Conservation (phyloP, 2,797 vertebrate genomes). For the Phoxinus dragarum region DNA sequence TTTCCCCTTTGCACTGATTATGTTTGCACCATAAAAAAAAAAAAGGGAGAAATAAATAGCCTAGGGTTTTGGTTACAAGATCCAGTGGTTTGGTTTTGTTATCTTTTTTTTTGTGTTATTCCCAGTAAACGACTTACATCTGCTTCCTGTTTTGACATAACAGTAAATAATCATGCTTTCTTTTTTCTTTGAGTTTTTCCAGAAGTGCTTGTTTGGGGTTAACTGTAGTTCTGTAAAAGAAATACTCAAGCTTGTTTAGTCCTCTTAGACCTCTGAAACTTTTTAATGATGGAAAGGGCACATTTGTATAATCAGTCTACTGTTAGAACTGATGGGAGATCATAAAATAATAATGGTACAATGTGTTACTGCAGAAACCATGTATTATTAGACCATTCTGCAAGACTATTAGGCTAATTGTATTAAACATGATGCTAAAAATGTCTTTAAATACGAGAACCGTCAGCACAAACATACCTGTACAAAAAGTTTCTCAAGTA, state of each 20-base stretch:
- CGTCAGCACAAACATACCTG: neutral
- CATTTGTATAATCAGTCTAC: neutral
- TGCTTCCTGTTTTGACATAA: neutral
- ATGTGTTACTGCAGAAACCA: neutral
- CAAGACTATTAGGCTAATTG: neutral
- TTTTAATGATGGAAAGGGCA: slow-evolving; percentile 13
- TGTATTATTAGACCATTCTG: neutral
- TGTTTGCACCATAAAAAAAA: neutral
- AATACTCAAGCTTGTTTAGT: neutral
- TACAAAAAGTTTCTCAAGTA: neutral
- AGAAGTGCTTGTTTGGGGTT: slow-evolving; percentile 13
- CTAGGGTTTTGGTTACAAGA: neutral
- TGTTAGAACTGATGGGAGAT: neutral
- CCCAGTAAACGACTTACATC: neutral
- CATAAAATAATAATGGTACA: neutral
- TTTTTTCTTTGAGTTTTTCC: neutral
- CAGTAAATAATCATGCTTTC: neutral
- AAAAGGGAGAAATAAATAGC: neutral
- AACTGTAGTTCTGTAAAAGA: neutral
- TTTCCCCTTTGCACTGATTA: neutral
- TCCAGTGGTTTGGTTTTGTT: neutral
- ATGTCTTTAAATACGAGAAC: neutral
- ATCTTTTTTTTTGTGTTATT: neutral
- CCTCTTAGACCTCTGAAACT: neutral
- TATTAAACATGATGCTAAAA: neutral